Percentiles rank a stretch among this genome's conserved stretches.
Conservation (phyloP, 1,140 invertebrate genomes). For the Scaptomyza hsui region DNA sequence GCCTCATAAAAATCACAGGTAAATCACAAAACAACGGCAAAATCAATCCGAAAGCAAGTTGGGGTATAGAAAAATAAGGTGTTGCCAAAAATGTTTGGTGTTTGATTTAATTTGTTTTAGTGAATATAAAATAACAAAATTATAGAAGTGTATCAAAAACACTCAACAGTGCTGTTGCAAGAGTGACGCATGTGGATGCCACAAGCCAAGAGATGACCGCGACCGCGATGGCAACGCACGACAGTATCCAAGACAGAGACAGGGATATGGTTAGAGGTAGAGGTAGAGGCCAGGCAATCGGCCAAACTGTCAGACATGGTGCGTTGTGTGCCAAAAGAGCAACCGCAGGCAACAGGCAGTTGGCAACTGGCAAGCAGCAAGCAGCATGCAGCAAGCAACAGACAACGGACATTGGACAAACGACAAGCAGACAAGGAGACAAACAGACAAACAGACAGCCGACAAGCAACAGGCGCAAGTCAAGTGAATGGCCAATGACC, state of each 20-base stretch:
- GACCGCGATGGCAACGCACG: constrained; percentile 56
- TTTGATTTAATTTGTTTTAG: too few species aligned
- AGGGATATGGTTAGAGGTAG: neutral
- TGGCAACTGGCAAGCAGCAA: constrained; percentile 24
- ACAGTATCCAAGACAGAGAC: constrained; percentile 36
- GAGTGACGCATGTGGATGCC: constrained; percentile 51
- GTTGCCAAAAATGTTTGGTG: too few species aligned
- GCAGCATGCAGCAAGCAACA: constrained; percentile 9
- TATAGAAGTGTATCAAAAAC: constrained; percentile 35
- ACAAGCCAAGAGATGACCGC: constrained; percentile 73
- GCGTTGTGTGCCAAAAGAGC: constrained; percentile 76
- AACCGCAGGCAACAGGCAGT: constrained; percentile 47
- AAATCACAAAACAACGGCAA: constrained; percentile 36
- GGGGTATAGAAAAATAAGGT: too few species aligned
- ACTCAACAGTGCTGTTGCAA: constrained; percentile 22
- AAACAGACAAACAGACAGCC: constrained; percentile 48
- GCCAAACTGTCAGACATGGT: constrained; percentile 75
- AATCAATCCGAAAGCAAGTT: constrained; percentile 15
- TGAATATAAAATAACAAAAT: neutral
- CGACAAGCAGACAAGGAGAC: constrained; percentile 31
- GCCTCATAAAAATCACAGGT: constrained; percentile 14
- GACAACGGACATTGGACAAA: constrained; percentile 29
- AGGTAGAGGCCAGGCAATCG: constrained; percentile 63
- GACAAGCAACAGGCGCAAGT: constrained; percentile 71
- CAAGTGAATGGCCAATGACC: constrained; percentile 82